A percentile compares a stretch with the other conserved stretches of the same genome.
Evolutionary conservation across 2,888 invertebrate genomes (phyloP).

Genomic region (Eupithecia inturbata): DNA sequence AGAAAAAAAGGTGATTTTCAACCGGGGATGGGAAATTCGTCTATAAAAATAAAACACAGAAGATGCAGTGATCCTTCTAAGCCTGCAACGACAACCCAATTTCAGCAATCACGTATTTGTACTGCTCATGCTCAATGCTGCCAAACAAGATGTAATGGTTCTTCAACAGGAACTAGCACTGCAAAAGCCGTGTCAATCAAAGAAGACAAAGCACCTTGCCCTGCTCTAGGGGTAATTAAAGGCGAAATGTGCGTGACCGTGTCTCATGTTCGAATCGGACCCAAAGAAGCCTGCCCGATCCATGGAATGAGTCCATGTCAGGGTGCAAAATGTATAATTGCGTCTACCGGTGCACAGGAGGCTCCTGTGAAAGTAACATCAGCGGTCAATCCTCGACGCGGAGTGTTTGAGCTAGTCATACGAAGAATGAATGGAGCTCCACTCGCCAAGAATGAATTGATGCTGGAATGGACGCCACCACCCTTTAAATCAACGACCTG

Average conservation of each 20-base stretch:
- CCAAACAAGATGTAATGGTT: constrained; percentile 53
- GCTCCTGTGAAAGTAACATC: constrained; percentile 70
- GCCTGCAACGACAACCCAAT: not conserved
- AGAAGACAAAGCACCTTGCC: constrained; percentile 57
- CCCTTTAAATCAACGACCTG: constrained; percentile 58
- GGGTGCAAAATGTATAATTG: constrained; percentile 68
- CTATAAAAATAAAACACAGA: not conserved
- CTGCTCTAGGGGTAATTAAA: constrained; percentile 51
- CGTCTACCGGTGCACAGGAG: constrained; percentile 56
- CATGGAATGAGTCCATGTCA: constrained; percentile 66
- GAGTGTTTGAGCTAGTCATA: constrained; percentile 76
- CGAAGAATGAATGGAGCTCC: constrained; percentile 73
- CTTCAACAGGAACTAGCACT: constrained; percentile 51
- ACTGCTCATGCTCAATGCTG: constrained; percentile 38
- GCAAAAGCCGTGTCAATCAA: constrained; percentile 64
- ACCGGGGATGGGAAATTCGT: constrained; percentile 65
- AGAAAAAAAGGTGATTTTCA: constrained; percentile 52
- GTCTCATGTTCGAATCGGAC: constrained; percentile 71
- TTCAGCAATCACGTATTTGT: constrained; percentile 29
- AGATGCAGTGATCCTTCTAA: not conserved
- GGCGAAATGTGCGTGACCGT: constrained; percentile 69
- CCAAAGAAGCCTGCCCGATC: constrained; percentile 65
- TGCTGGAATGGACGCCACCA: constrained; percentile 79
- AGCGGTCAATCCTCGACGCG: constrained; percentile 69
- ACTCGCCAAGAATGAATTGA: constrained; percentile 74